Base-by-base conservation (phyloP, 2,113 vertebrate species). In the Aptenodytes patagonicus region DNA sequence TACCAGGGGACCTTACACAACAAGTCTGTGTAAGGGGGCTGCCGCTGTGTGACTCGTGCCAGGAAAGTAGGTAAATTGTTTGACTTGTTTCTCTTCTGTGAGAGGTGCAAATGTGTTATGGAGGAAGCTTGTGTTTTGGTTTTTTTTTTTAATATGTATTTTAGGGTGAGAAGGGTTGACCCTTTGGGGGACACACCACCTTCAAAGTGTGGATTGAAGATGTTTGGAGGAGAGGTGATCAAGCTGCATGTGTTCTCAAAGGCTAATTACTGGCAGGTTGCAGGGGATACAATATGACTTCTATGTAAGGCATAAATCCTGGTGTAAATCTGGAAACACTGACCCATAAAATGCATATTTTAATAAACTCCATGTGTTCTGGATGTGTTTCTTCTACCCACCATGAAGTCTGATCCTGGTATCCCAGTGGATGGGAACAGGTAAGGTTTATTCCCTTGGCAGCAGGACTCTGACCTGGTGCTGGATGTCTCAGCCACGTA, bases 361-460 rank as follows among this genome's bases (percentile, higher is more conserved):
- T 83, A 97, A 95, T 95, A 93, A 97, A 95, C n/a, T 79, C 10
- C 0, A 0, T 68, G 55, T 92, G 72, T 75, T 87, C 81, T 79
- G 77, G 38, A 61, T 0, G 0, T 57, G 26, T 79, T 83, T 90
- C 7, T 84, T 91, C 40, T 79, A 36, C 62, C 52, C 44, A 7
- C 40, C 2, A 0, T 70, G 65, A 78, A 60, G 22, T 47, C 24
- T 79, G 52, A 65, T 70, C 12, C 42, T 60, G 29, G 17, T 87
- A 34, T 46, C 38, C 16, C 38, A 17, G 24, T 15, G 29, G 55
- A 36, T 49, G 64, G 47, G 42, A 71, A 26, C 11, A 44, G 87
- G 55, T 66, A 19, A 90, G 69, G 42, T 87, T 66, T 51, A 28
- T 66, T 84, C 44, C n/a, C 44, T 61, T 25, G 51, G 44, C 68